phyloP scores from a whole-genome alignment of 2,113 vertebrate genomes.

The Pteruthius melanotis region DNA sequence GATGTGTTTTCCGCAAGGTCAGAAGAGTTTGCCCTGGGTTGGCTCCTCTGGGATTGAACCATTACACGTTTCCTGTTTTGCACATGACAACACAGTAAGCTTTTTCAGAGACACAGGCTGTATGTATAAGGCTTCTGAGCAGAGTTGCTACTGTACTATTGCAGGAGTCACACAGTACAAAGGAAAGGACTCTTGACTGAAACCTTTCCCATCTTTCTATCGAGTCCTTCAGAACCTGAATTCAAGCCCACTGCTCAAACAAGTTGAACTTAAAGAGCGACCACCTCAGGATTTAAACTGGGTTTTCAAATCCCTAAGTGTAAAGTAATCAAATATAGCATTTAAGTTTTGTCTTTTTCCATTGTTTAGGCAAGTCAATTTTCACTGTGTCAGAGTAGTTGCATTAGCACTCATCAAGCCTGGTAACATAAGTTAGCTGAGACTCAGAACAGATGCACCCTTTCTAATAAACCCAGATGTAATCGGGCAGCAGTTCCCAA shows the following conservation, averaged over 20 bases:
- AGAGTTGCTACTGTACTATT: neutral
- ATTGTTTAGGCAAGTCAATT: neutral
- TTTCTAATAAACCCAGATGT: neutral
- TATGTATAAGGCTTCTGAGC: neutral
- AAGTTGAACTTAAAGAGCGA: neutral
- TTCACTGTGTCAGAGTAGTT: neutral
- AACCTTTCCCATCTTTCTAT: neutral
- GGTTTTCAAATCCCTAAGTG: neutral
- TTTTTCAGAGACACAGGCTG: conserved; percentile 16
- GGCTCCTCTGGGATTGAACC: neutral
- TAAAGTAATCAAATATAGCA: neutral
- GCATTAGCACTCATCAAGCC: neutral
- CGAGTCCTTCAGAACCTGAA: neutral
- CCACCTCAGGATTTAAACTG: neutral
- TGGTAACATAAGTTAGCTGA: neutral
- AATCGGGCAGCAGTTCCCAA: neutral
- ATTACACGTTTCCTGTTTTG: conserved; percentile 43
- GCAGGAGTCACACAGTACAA: neutral
- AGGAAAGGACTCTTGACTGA: neutral
- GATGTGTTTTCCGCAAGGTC: neutral
- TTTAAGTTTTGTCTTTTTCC: neutral
- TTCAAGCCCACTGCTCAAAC: neutral
- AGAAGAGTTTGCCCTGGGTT: conserved; percentile 9
- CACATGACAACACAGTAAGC: conserved; percentile 1
- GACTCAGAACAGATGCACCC: neutral